A percentile compares a stretch with the other conserved stretches of the same genome.
Evolutionary conservation across 2,113 vertebrate species (phyloP).

Genomic region (Pachypanchax playfairii): DNA sequence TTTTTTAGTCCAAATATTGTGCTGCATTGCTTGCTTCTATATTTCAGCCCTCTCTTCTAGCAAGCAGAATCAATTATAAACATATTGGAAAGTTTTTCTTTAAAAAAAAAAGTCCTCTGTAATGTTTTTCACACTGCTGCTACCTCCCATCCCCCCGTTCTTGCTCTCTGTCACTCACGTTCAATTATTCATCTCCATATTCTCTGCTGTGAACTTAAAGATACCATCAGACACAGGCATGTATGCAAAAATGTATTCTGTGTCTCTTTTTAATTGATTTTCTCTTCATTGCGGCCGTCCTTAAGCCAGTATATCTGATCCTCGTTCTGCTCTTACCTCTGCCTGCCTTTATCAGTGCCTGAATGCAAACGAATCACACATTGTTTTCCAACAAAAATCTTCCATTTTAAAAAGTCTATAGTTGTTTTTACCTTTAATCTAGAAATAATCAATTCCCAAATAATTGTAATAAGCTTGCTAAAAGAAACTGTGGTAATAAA

Average conservation of each 20-base stretch:
- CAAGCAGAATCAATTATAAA: slow-evolving; percentile 10
- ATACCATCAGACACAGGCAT: slow-evolving; percentile 37
- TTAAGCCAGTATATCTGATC: slow-evolving; percentile 51
- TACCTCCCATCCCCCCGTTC: slow-evolving; percentile 6
- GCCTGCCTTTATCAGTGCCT: slow-evolving; percentile 30
- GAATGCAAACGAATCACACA: slow-evolving; percentile 43
- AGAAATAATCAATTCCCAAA: background rate
- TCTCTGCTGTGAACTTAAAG: slow-evolving; percentile 50
- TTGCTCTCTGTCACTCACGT: slow-evolving; percentile 39
- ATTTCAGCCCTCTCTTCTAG: background rate
- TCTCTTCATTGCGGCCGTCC: slow-evolving; percentile 36
- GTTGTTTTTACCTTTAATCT: background rate
- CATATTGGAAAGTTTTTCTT: background rate
- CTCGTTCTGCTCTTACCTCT: slow-evolving; percentile 25
- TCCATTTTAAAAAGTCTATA: background rate
- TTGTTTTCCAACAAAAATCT: slow-evolving; percentile 20
- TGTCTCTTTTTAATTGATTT: slow-evolving; percentile 59
- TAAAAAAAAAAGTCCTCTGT: slow-evolving; percentile 1
- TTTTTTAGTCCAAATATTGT: background rate
- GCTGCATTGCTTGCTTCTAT: background rate
- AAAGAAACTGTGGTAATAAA: background rate
- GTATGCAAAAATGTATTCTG: slow-evolving; percentile 2
- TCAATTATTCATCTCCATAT: slow-evolving; percentile 39
- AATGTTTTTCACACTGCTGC: background rate
- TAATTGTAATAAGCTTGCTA: background rate